phyloP scores from a whole-genome alignment of 2,888 invertebrate species.

The Atethmia centrago region DNA sequence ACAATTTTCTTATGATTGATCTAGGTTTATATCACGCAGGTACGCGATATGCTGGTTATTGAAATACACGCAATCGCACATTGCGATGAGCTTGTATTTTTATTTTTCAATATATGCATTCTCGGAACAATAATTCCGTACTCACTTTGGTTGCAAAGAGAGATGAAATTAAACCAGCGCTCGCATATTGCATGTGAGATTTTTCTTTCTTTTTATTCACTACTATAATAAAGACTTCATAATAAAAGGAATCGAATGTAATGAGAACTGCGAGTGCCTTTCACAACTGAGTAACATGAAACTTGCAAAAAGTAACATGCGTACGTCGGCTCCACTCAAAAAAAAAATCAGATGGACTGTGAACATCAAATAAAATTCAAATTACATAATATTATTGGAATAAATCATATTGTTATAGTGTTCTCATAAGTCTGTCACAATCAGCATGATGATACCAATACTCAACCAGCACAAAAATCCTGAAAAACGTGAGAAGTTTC shows the following conservation, averaged over 20 bases:
- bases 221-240: not conserved
- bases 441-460: not conserved
- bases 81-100: not conserved
- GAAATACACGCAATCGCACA: not conserved
- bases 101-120: constrained; percentile 3
- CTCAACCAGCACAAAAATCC: not conserved
- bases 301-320: not conserved
- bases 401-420: not conserved
- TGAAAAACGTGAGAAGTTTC: constrained; percentile 13
- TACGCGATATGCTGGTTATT: not conserved
- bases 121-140: not conserved
- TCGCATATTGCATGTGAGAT: not conserved
- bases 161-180: not conserved
- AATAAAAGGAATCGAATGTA: not conserved
- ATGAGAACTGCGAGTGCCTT: not conserved
- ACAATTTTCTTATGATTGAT: not conserved
- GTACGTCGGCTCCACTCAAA: not conserved
- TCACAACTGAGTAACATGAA: not conserved
- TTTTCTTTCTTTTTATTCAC: not conserved
- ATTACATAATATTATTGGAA: not conserved
- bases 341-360: not conserved
- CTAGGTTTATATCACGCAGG: not conserved
- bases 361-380: not conserved
- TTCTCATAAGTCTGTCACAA: not conserved
- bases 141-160: constrained; percentile 7